Percentiles rank a stretch among this genome's conserved stretches.
Conservation (phyloP, 2,797 vertebrate species). For the Labeo calbasu region DNA sequence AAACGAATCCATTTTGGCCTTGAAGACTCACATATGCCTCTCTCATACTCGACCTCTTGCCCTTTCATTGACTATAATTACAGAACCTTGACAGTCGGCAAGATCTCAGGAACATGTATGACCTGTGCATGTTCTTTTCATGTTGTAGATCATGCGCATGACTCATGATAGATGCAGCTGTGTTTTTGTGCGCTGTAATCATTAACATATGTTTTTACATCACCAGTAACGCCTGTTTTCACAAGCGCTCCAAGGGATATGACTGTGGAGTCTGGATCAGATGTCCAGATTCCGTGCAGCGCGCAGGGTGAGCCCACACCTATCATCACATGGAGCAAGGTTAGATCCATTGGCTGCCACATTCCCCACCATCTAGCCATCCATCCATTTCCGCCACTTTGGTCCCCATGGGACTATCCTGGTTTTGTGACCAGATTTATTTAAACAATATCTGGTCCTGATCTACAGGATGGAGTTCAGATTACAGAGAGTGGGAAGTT, state of each 20-base stretch:
- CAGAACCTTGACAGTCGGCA: neutral
- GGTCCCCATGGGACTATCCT: neutral
- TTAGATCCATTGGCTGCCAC: constrained; percentile 65
- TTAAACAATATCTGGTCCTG: constrained; percentile 8
- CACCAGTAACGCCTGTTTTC: constrained; percentile 95
- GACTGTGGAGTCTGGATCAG: constrained; percentile 92
- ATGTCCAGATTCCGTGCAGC: constrained; percentile 93
- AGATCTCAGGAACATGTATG: neutral
- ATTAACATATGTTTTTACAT: constrained; percentile 81
- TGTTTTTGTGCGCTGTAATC: constrained; percentile 62
- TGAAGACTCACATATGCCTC: neutral
- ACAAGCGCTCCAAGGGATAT: constrained; percentile 91
- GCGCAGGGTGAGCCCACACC: constrained; percentile 94
- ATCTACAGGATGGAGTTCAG: constrained; percentile 90
- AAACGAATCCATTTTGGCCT: neutral
- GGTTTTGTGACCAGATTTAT: neutral
- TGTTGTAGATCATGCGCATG: constrained; percentile 10
- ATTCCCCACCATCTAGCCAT: constrained; percentile 19
- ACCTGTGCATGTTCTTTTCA: constrained; percentile 8
- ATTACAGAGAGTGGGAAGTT: constrained; percentile 98
- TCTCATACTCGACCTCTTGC: neutral
- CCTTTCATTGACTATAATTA: neutral
- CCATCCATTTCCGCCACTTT: neutral
- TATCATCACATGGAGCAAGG: constrained; percentile 98
- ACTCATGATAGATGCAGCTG: constrained; percentile 31